Conservation (phyloP, 2,797 vertebrate species). For the Sebastes iracundus region DNA sequence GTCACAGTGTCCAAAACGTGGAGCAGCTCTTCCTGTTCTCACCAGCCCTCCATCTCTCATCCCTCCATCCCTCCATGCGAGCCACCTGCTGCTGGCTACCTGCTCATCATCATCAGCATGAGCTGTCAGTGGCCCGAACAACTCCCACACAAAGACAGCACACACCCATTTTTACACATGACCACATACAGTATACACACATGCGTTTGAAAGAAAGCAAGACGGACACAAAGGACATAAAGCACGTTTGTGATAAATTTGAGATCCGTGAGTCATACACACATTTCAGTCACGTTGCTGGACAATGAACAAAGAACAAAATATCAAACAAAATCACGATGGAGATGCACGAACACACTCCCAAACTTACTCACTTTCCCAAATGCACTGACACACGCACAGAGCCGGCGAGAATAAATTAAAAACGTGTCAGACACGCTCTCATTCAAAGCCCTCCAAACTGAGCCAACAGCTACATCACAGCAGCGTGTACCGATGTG, state of each 20-base stretch:
- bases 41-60: background rate
- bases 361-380: background rate
- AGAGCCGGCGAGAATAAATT: background rate
- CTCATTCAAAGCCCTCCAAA: background rate
- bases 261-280: conserved; percentile 11
- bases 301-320: background rate
- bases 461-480: background rate
- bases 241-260: background rate
- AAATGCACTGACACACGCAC: background rate
- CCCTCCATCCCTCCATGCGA: background rate
- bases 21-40: conserved; percentile 20
- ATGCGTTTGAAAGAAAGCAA: background rate
- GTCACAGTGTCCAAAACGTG: conserved; percentile 24
- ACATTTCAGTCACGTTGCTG: background rate
- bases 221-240: background rate
- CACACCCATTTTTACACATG: background rate
- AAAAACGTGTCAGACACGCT: background rate
- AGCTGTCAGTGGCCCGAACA: conserved; percentile 7
- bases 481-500: background rate
- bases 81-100: conserved; percentile 50
- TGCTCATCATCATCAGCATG: conserved; percentile 25
- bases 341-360: background rate
- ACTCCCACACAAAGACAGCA: conserved; percentile 12
- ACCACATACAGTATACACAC: background rate
- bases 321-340: background rate